Base-by-base conservation (phyloP, 2,888 invertebrate species). In the Rhyacophila evoluta region DNA sequence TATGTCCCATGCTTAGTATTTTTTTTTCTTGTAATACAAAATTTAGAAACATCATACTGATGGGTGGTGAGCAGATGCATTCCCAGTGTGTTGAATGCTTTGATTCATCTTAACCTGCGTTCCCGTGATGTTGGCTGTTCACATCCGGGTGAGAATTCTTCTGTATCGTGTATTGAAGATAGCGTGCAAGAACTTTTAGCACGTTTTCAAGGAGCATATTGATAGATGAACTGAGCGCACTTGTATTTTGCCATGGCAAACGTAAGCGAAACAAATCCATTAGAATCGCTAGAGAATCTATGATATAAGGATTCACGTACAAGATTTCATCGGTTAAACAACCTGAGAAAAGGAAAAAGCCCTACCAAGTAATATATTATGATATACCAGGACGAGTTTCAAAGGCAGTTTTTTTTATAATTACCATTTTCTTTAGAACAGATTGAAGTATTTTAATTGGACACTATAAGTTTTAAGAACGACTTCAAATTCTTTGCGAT, bases 181-280 rank as follows among this genome's bases (percentile, higher is more conserved):
- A 55, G 55, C 55, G 55, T 55, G 55, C 55, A 12, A 12, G 55
- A 15, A 19, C 19, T 55, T 55, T 55, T 55, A 55, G 55, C 55
- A 55, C 55, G 55, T 55, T 55, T n/a, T 55, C 55, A 55, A 55
- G 55, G 25, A 55, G 55, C 55, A 19, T 1, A 55, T 55, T 55
- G 55, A 55, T 55, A 55, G 55, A 55, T 55, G 55, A 19, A 55
- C 19, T 19, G 15, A 19, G 15, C 19, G 55, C 55, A 55, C 55
- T 19, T 55, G 55, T 2, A 55, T 55, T 25, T 55, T 55, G 15
- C 15, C 55, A 6, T 25, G 19, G 15, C 55, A 19, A 25, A 19
- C 55, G 2, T 25, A n/a, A 1, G 55, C 10, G 10, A 19, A 55
- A 55, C 55, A 2, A 55, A 55, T 55, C 25, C 55, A 55, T 55